phyloP scores from a whole-genome alignment of 1,140 invertebrate species.

The Akabosia matsudoensis region DNA sequence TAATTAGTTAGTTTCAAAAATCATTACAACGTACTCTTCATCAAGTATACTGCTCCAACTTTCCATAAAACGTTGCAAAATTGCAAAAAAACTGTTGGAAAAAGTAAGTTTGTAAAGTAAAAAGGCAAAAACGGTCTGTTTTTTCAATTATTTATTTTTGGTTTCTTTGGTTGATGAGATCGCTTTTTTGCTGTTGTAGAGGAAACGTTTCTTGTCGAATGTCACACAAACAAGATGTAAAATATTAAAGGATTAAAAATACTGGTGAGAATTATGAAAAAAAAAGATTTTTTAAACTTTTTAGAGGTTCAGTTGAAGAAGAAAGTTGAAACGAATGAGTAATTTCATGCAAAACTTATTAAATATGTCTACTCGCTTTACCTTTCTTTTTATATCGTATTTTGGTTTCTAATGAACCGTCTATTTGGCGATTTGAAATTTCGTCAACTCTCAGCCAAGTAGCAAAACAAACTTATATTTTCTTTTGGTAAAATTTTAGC shows the following conservation, averaged over 20 bases:
- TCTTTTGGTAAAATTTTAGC: neutral
- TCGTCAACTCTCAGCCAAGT: too few species aligned
- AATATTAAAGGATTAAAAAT: too few species aligned
- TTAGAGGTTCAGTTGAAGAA: too few species aligned
- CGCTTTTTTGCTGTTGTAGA: neutral
- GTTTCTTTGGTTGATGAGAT: neutral
- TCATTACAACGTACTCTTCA: neutral
- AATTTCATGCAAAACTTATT: too few species aligned
- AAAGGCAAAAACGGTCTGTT: neutral
- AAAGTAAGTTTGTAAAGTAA: neutral
- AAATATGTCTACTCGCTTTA: too few species aligned
- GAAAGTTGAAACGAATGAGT: too few species aligned
- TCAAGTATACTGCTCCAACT: neutral
- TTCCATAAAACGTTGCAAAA: neutral
- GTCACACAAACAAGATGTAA: too few species aligned
- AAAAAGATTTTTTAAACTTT: too few species aligned
- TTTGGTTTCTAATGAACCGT: neutral
- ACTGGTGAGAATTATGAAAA: too few species aligned
- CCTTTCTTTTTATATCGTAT: neutral
- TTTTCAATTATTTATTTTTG: neutral
- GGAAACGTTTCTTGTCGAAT: too few species aligned
- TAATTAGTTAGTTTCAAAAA: neutral
- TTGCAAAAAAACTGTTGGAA: neutral
- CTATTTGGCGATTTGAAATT: neutral
- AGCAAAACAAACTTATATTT: neutral